A percentile compares a stretch with the other conserved stretches of the same genome.
phyloP scores from a whole-genome alignment of 2,888 invertebrate species.

The Girardia tigrina region DNA sequence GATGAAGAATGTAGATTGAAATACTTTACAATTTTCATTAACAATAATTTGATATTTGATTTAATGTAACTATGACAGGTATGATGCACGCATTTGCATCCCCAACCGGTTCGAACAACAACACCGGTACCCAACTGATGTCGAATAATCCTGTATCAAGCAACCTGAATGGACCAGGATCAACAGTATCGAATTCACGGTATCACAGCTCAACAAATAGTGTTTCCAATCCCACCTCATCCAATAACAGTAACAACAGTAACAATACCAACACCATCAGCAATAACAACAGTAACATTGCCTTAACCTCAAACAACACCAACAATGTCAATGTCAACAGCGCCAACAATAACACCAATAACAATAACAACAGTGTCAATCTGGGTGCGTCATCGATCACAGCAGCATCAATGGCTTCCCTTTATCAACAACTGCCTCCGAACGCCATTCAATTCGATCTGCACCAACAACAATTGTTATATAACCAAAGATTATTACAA shows the following conservation, averaged over 20 bases:
- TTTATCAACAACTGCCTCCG: constrained; percentile 11
- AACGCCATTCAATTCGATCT: constrained; percentile 5
- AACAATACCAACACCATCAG: not conserved
- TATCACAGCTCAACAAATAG: constrained; percentile 13
- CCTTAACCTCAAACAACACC: constrained; percentile 23
- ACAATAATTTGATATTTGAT: no score
- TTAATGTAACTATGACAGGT: no score
- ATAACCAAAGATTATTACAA: constrained; percentile 14
- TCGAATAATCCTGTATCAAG: constrained; percentile 7
- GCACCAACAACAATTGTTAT: constrained; percentile 11
- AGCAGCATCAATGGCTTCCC: constrained; percentile 19
- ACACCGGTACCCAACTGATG: not conserved
- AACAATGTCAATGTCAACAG: not conserved
- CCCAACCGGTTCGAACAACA: not conserved
- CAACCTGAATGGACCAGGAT: not conserved
- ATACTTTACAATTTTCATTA: no score
- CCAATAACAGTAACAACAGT: constrained; percentile 13
- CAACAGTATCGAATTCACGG: not conserved
- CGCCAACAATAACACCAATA: not conserved
- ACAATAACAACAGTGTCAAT: constrained; percentile 6
- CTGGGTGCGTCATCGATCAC: not conserved
- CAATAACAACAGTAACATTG: constrained; percentile 16
- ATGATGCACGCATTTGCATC: constrained; percentile 17
- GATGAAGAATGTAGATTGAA: no score
- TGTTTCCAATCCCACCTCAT: constrained; percentile 19